Evolutionary conservation across 2,888 invertebrate species (phyloP).

Genomic region (Stenoptilia bipunctidactyla): DNA sequence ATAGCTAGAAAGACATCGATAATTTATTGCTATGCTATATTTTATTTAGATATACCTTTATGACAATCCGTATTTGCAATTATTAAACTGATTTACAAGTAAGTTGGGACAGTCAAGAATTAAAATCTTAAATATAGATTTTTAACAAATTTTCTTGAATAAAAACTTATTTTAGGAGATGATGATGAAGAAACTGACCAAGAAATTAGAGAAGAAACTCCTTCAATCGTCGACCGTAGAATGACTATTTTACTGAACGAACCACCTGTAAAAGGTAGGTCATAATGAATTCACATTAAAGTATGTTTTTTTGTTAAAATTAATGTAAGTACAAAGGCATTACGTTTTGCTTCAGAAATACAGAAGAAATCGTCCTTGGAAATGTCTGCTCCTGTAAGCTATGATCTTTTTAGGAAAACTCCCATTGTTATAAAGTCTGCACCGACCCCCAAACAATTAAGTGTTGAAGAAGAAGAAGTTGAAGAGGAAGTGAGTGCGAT

Average conservation of each 20-base stretch:
- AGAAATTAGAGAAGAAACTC: constrained; percentile 32
- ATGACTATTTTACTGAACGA: constrained; percentile 54
- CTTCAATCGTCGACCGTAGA: constrained; percentile 40
- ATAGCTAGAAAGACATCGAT: too few species aligned
- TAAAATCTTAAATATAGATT: too few species aligned
- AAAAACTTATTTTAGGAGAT: constrained; percentile 27
- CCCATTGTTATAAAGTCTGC: constrained; percentile 23
- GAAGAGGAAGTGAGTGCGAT: too few species aligned
- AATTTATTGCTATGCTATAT: too few species aligned
- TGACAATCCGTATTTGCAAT: too few species aligned
- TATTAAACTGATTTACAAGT: too few species aligned
- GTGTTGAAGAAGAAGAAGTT: constrained; percentile 20
- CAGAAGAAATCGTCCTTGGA: constrained; percentile 21
- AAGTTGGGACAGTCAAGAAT: too few species aligned
- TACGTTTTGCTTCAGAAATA: constrained; percentile 21
- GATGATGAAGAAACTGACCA: constrained; percentile 32
- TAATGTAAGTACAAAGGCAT: constrained; percentile 3
- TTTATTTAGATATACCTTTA: too few species aligned
- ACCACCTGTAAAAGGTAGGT: constrained; percentile 25
- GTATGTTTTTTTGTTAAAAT: neutral
- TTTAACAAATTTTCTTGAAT: too few species aligned
- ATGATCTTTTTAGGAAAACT: constrained; percentile 22
- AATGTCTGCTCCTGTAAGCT: constrained; percentile 19
- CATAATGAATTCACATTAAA: neutral
- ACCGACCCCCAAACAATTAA: constrained; percentile 26